Evolutionary conservation across 1,140 invertebrate genomes (phyloP).

Genomic region (Nylanderia fulva): DNA sequence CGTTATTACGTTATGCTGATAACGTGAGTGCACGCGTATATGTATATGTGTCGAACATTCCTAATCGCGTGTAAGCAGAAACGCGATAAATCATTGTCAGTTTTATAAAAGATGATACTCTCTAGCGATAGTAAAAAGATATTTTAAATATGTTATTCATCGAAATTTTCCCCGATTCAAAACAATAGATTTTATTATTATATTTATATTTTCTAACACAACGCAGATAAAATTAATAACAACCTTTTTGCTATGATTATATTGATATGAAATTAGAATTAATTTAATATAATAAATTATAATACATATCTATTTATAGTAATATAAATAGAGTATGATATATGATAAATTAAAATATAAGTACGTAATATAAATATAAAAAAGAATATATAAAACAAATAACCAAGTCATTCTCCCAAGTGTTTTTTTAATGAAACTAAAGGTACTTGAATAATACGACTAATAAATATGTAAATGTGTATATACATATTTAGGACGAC

Average conservation of each 20-base stretch:
- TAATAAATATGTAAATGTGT: neutral
- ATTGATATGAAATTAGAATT: too few species aligned
- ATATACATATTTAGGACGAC: slow-evolving; percentile 1
- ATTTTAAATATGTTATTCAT: neutral
- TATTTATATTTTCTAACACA: neutral
- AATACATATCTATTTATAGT: too few species aligned
- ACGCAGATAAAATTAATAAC: neutral
- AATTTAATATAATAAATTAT: neutral
- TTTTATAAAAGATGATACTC: slow-evolving; percentile 3
- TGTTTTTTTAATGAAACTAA: neutral
- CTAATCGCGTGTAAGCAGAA: slow-evolving; percentile 51
- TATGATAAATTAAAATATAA: neutral
- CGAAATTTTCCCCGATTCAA: too few species aligned
- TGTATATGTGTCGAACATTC: neutral
- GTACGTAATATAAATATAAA: too few species aligned
- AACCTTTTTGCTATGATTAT: too few species aligned
- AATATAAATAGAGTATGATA: slow-evolving; percentile 6
- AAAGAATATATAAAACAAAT: too few species aligned
- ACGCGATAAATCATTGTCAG: slow-evolving; percentile 59
- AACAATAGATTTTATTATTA: neutral
- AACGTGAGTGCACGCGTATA: neutral
- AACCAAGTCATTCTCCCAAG: neutral
- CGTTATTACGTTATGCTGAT: slow-evolving; percentile 6
- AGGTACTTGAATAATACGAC: neutral
- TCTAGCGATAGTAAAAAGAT: neutral